These are phyloP conservation scores for Galago senegalensis DNA, from an alignment of 2,797 vertebrate species.

Conservation along the genomic window DNA sequence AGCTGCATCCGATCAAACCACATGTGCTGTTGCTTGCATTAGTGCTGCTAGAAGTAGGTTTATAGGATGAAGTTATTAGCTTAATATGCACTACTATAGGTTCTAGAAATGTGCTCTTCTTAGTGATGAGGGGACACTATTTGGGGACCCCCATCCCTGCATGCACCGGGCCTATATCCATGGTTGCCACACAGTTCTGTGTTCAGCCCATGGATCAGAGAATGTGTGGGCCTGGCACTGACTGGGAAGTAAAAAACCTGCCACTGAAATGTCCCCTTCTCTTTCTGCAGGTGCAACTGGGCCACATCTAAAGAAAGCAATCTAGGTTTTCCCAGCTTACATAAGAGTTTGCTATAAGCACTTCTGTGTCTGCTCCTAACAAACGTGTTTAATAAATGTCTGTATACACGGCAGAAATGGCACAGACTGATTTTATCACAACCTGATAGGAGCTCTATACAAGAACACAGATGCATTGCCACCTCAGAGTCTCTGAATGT, in stretches of 20 bases:
- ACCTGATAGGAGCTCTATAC: neutral
- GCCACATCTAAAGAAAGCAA: neutral
- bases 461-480: rapidly evolving
- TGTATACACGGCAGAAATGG: rapidly evolving
- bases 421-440: too few species aligned
- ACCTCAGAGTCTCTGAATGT: neutral
- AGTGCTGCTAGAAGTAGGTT: too few species aligned
- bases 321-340: neutral
- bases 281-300: neutral
- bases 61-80: neutral
- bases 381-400: rapidly evolving
- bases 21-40: neutral
- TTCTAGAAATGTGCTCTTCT: neutral
- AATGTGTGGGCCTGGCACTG: neutral
- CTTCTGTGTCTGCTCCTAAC: neutral
- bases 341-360: neutral
- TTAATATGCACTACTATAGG: neutral
- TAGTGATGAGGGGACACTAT: neutral
- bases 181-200: rapidly evolving
- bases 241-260: neutral
- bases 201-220: rapidly evolving
- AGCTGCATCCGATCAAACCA: neutral
- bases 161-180: neutral
- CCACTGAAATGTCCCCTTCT: too few species aligned
- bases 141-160: neutral